phyloP scores from a whole-genome alignment of 2,797 vertebrate species.

The Alectoris magna region DNA sequence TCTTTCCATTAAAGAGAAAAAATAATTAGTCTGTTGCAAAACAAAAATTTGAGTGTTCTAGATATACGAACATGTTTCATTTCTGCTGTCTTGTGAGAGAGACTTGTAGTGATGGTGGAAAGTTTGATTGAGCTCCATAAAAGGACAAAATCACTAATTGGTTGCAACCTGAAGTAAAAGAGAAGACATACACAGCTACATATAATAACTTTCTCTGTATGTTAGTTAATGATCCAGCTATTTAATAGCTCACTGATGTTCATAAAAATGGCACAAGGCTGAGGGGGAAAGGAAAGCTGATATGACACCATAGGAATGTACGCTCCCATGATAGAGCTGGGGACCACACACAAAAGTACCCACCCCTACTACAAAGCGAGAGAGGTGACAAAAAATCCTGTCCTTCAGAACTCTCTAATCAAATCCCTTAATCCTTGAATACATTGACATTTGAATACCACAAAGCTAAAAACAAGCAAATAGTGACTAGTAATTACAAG shows the following conservation, averaged over 20 bases:
- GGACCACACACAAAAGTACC: neutral
- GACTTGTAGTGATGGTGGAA: neutral
- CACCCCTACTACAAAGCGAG: neutral
- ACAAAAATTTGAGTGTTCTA: neutral
- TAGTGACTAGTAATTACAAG: neutral
- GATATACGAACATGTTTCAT: fast-evolving
- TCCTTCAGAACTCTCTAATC: neutral
- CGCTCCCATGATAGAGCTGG: neutral
- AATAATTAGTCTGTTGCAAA: neutral
- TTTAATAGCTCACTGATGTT: neutral
- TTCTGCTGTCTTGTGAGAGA: neutral
- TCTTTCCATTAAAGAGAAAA: neutral
- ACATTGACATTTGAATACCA: neutral
- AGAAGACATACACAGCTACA: neutral
- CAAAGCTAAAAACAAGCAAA: neutral
- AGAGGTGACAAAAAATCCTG: neutral
- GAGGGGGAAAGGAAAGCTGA: neutral
- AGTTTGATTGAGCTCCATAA: neutral
- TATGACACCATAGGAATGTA: neutral
- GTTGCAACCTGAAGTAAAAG: neutral
- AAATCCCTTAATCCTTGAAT: neutral
- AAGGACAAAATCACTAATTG: neutral
- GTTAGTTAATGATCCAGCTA: neutral
- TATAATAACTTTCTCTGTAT: neutral
- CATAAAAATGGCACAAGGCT: neutral